Evolutionary conservation across 2,797 vertebrate species (phyloP), one percentile per base, ranked within the genome.

Genomic region (Tolypeutes matacus): DNA sequence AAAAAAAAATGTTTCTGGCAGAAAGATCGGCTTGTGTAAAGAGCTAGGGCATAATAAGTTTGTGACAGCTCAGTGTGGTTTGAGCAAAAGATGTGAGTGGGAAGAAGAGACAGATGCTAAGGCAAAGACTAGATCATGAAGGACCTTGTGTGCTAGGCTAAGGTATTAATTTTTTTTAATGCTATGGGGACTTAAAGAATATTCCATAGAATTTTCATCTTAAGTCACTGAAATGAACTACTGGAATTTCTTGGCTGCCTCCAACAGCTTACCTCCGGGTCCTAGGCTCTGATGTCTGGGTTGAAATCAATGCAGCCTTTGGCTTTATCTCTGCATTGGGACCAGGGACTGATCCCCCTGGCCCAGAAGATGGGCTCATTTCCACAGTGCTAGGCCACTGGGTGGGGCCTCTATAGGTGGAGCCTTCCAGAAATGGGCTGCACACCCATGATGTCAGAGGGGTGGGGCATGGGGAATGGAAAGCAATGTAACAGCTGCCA

Each of bases 391-490:
- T 84, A 67, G 92, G 89, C 92, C 92, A 81, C 67, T 64, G 91
- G 95, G 96, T 96, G 95, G 95, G 89, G 77, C 46, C 60, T 96
- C 20, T 20, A 69, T 94, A 81, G 92, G 82, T 91, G 91, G 91
- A n/a, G 86, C 60, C 92, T 95, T 95, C 56, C 23, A 96, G 96
- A 93, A 96, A 88, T 64, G 83, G 86, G 86, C 36, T 29, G 34
- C 53, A 94, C 31, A 39, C 83, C 69, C 78, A 97, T 97, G 96
- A 96, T 89, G 91, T 97, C 95, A 97, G 78, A 96, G 84, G 90
- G 83, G 67, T 91, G 93, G 82, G 13, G 36, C 21, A 2, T 18
- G 51, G 77, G 65, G 82, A 88, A 70, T 23, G 23, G 67, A 95
- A 76, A 70, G 15, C 51, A 60, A n/a, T 25, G 14, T 86, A 93